Evolutionary conservation across 2,113 vertebrate species (phyloP).

Genomic region (Ia io): DNA sequence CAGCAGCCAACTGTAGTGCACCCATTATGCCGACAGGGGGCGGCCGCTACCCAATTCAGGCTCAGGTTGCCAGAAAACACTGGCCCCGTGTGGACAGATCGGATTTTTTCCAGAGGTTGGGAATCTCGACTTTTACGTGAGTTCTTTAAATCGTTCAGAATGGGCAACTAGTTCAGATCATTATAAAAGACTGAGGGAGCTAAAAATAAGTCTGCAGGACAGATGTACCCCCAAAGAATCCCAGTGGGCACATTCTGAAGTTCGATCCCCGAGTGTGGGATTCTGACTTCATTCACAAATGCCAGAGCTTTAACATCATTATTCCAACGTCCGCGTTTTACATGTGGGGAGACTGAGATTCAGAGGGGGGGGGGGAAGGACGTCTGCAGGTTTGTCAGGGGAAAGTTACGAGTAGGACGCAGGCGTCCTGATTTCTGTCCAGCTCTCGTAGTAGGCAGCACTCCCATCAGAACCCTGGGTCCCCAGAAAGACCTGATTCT

Average conservation of each 20-base stretch:
- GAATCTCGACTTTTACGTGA: background rate
- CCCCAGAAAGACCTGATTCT: accelerated
- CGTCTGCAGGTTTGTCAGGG: background rate
- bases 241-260: background rate
- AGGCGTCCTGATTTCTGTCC: background rate
- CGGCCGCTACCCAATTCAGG: background rate
- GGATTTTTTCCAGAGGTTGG: background rate
- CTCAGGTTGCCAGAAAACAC: background rate
- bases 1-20: background rate
- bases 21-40: background rate
- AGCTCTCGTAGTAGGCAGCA: accelerated
- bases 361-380: no score
- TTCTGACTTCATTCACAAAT: background rate
- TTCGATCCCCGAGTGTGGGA: no score
- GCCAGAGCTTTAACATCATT: background rate
- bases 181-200: background rate
- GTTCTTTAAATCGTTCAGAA: background rate
- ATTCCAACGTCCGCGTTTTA: background rate
- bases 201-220: background rate
- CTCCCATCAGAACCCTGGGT: background rate
- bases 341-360: background rate
- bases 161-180: background rate
- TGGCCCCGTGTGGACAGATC: background rate
- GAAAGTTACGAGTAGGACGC: background rate
- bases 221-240: background rate